phyloP scores from a whole-genome alignment of 1,140 invertebrate genomes.

The Potamilus streckersoni region DNA sequence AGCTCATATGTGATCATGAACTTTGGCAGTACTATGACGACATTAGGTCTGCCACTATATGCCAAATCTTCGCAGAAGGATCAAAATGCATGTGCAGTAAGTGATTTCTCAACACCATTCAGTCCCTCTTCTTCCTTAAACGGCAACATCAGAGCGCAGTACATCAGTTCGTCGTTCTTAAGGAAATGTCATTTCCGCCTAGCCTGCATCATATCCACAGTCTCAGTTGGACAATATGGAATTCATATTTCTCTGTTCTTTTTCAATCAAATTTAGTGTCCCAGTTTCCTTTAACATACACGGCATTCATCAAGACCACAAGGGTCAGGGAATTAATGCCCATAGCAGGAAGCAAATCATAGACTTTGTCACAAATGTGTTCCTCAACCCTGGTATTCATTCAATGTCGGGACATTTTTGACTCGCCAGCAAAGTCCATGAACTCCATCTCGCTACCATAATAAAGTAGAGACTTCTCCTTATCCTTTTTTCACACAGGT shows the following conservation, averaged over 20 bases:
- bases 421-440: conserved; percentile 14
- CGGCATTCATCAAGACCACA: conserved; percentile 78
- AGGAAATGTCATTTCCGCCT: conserved; percentile 20
- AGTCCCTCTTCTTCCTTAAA: conserved; percentile 74
- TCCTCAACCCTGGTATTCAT: conserved; percentile 79
- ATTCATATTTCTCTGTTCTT: conserved; percentile 67
- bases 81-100: conserved; percentile 70
- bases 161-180: conserved; percentile 70
- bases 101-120: conserved; percentile 67
- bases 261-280: conserved; percentile 74
- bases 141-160: conserved; percentile 78
- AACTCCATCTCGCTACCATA: conserved; percentile 8
- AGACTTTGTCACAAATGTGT: conserved; percentile 77
- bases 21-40: conserved; percentile 71
- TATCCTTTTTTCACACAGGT: conserved; percentile 1
- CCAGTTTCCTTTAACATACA: conserved; percentile 85
- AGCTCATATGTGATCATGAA: conserved; percentile 75
- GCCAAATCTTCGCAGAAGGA: conserved; percentile 22
- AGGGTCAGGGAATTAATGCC: conserved; percentile 70
- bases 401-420: conserved; percentile 42
- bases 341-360: conserved; percentile 70
- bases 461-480: neutral
- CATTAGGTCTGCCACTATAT: conserved; percentile 8
- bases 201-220: conserved; percentile 18
- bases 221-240: conserved; percentile 17